Percentiles rank a stretch among this genome's conserved stretches.
Conservation (phyloP, 2,797 vertebrate genomes). For the Phalloptychus januarius region DNA sequence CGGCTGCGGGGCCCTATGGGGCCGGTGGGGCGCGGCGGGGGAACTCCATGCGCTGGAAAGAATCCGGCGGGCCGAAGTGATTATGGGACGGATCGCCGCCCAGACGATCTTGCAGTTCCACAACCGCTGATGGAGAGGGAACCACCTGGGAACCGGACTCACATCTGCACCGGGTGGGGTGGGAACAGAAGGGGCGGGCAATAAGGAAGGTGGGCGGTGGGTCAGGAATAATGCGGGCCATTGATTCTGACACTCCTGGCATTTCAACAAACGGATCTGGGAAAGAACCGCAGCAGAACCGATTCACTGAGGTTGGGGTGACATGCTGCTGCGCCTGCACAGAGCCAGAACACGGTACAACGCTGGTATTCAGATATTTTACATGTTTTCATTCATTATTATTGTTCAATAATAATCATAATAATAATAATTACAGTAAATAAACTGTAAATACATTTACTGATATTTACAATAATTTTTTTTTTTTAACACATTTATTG, state of each 20-base stretch:
- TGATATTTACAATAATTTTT: too few relatives aligned
- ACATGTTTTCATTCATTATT: neutral
- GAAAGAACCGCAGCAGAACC: constrained; percentile 42
- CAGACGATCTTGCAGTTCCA: constrained; percentile 54
- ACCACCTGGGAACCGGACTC: constrained; percentile 53
- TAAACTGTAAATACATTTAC: too few relatives aligned
- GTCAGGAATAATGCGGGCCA: constrained; percentile 58
- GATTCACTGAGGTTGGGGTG: constrained; percentile 56
- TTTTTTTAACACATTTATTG: too few relatives aligned
- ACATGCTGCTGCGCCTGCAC: neutral
- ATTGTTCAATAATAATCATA: too few relatives aligned
- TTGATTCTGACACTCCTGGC: constrained; percentile 65
- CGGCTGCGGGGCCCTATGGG: constrained; percentile 15
- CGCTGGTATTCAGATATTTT: neutral
- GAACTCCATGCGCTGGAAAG: constrained; percentile 60
- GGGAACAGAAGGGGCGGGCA: neutral
- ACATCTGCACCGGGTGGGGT: constrained; percentile 46
- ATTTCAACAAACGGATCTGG: constrained; percentile 66
- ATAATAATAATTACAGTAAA: too few relatives aligned
- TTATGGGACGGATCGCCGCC: constrained; percentile 70
- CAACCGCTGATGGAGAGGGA: constrained; percentile 65
- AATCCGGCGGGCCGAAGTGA: constrained; percentile 65
- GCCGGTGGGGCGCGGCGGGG: constrained; percentile 66
- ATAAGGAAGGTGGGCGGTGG: too few relatives aligned
- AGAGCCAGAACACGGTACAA: neutral